Percentiles rank a stretch among this genome's conserved stretches.
Evolutionary conservation across 2,797 vertebrate species (phyloP).

Genomic region (Muscicapa comitata): DNA sequence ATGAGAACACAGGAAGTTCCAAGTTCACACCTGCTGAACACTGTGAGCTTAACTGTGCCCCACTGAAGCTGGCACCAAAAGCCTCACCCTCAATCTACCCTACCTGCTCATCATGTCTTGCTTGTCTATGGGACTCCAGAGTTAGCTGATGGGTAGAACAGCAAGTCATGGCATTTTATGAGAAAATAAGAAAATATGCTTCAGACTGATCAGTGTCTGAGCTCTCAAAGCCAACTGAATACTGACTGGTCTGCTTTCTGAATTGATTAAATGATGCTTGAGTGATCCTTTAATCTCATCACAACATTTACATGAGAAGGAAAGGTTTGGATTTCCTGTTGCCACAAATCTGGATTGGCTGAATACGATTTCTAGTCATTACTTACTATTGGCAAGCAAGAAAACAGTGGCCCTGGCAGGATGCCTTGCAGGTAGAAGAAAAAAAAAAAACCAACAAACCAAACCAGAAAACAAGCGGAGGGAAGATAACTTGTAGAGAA

Average conservation of each 20-base stretch:
- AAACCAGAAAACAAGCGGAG: background rate
- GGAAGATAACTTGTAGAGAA: background rate
- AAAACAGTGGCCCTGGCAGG: background rate
- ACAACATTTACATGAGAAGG: background rate
- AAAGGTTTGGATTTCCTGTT: background rate
- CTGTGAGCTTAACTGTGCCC: background rate
- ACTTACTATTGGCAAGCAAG: background rate
- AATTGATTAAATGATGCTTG: background rate
- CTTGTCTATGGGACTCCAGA: background rate
- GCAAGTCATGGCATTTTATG: background rate
- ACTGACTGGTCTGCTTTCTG: background rate
- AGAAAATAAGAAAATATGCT: background rate
- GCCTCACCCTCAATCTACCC: background rate
- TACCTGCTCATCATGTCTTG: background rate
- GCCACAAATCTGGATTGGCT: background rate
- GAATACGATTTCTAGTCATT: background rate
- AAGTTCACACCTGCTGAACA: background rate
- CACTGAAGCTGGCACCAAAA: background rate
- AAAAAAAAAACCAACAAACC: background rate
- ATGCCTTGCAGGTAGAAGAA: background rate
- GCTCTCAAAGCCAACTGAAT: background rate
- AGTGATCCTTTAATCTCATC: background rate
- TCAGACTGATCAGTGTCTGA: background rate
- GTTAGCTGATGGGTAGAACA: background rate
- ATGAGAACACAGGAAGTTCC: background rate